Conservation (phyloP, 2,113 vertebrate species). For the Sprattus sprattus region DNA sequence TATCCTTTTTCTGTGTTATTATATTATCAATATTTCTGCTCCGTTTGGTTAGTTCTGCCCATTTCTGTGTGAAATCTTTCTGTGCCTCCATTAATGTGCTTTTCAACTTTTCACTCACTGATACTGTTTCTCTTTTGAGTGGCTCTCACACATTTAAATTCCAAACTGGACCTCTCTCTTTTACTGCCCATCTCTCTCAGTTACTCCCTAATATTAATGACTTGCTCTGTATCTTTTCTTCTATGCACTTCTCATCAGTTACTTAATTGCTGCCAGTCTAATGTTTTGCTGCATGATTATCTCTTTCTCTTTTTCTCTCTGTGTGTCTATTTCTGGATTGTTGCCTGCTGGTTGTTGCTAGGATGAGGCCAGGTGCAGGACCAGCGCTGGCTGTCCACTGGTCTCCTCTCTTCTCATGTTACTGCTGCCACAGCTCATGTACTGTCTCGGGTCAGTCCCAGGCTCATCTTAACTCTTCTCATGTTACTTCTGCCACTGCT, state of each 20-base stretch:
- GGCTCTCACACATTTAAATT: neutral
- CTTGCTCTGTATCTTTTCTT: neutral
- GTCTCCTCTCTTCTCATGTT: slow-evolving; percentile 88
- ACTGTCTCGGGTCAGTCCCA: slow-evolving; percentile 90
- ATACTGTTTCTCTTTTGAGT: neutral
- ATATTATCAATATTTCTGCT: too few relatives aligned
- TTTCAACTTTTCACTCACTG: neutral
- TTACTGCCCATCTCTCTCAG: neutral
- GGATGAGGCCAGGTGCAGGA: slow-evolving; percentile 90
- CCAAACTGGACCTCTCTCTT: neutral
- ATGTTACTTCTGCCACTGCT: slow-evolving; percentile 95
- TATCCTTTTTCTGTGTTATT: neutral
- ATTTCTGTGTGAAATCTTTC: neutral
- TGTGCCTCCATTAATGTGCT: neutral
- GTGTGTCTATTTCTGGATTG: slow-evolving; percentile 52
- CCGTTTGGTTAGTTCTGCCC: too few relatives aligned
- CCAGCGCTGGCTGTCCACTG: slow-evolving; percentile 87
- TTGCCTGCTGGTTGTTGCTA: slow-evolving; percentile 77
- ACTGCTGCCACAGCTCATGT: slow-evolving; percentile 95
- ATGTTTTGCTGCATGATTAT: slow-evolving; percentile 66
- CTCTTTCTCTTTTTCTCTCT: slow-evolving; percentile 67
- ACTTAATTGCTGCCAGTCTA: slow-evolving; percentile 50
- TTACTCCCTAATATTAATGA: neutral
- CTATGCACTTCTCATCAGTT: slow-evolving; percentile 1
- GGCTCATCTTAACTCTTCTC: too few relatives aligned